phyloP scores from a whole-genome alignment of 2,113 vertebrate genomes.

The Amphilophus citrinellus region DNA sequence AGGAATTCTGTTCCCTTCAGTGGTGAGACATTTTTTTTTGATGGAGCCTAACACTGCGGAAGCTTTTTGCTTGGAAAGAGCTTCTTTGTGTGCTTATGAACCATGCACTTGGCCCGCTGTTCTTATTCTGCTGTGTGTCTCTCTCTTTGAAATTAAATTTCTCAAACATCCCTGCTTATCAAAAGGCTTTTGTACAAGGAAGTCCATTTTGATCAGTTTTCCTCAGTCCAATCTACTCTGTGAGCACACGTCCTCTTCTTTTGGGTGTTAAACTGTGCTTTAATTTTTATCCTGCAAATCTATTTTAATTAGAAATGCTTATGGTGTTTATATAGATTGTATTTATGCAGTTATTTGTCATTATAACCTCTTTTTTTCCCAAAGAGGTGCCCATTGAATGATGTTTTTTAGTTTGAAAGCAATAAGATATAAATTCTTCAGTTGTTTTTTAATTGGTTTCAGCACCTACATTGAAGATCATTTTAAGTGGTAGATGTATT shows the following conservation, averaged over 20 bases:
- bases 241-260: background rate
- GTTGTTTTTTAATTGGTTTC: background rate
- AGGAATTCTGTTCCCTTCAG: background rate
- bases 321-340: background rate
- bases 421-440: background rate
- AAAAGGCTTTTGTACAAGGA: conserved; percentile 40
- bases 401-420: background rate
- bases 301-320: background rate
- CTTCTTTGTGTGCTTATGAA: conserved; percentile 32
- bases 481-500: background rate
- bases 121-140: conserved; percentile 21
- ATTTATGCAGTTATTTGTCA: background rate
- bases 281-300: background rate
- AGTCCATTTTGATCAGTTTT: conserved; percentile 29
- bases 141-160: conserved; percentile 38
- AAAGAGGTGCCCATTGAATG: background rate
- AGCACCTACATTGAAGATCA: background rate
- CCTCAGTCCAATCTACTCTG: background rate
- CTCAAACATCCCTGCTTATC: conserved; percentile 27
- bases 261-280: background rate
- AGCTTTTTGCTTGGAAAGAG: conserved; percentile 24
- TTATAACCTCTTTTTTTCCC: background rate
- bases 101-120: conserved; percentile 13
- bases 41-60: conserved; percentile 1
- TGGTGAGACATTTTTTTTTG: background rate